Percentiles rank a stretch among this genome's conserved stretches.
Conservation (phyloP, 2,113 vertebrate genomes). For the Tupaia tana region DNA sequence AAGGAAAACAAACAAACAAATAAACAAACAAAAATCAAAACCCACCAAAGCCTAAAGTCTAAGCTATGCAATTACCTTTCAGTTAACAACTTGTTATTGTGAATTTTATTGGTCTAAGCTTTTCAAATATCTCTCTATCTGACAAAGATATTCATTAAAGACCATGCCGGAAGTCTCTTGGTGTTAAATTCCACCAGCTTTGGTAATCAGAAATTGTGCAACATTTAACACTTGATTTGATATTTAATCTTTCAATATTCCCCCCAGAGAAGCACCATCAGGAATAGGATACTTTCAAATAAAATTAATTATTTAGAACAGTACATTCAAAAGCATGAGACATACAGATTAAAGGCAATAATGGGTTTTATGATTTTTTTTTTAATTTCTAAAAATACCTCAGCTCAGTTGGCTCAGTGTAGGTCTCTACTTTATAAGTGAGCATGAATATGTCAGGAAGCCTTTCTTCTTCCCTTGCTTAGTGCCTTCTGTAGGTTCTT, state of each 20-base stretch:
- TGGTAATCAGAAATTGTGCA: not conserved
- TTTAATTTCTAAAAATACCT: slow-evolving; percentile 9
- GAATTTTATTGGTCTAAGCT: not conserved
- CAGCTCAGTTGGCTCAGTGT: not conserved
- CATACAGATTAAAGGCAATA: not conserved
- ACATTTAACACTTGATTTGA: slow-evolving; percentile 14
- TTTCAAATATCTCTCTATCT: not conserved
- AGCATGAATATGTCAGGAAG: not conserved
- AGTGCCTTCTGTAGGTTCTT: not conserved
- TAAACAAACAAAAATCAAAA: not conserved
- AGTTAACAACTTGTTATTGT: not conserved
- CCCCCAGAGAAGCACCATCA: not conserved
- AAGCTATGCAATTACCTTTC: not conserved
- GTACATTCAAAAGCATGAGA: not conserved
- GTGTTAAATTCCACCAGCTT: not conserved
- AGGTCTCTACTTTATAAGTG: not conserved
- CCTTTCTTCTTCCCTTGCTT: accelerated
- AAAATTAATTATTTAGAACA: slow-evolving; percentile 10
- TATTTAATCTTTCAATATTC: not conserved
- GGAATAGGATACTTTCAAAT: not conserved
- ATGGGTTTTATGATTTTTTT: not conserved
- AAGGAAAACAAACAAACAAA: not conserved
- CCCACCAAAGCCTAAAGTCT: too few species aligned
- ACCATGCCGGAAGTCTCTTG: not conserved
- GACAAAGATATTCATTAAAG: not conserved